These are phyloP conservation scores for Melieria picta DNA, from an alignment of 2,888 invertebrate species.

Conservation along the genomic window DNA sequence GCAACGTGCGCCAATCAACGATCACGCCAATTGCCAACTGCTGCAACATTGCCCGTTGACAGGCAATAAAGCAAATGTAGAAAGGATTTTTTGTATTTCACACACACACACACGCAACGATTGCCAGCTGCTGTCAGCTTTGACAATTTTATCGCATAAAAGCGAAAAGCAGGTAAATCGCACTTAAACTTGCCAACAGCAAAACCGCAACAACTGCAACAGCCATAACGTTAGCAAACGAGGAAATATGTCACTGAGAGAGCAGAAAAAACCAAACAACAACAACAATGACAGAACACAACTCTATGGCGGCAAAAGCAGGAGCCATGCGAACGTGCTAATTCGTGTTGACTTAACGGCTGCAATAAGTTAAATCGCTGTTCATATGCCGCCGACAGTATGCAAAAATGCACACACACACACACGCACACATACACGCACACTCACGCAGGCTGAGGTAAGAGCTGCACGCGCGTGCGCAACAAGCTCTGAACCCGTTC, in stretches of 20 bases:
- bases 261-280: background rate
- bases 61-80: constrained; percentile 45
- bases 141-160: constrained; percentile 30
- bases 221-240: constrained; percentile 23
- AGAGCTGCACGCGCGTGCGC: constrained; percentile 5
- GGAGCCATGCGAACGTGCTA: constrained; percentile 39
- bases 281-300: constrained; percentile 1
- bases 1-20: background rate
- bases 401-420: background rate
- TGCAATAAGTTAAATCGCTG: constrained; percentile 32
- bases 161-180: background rate
- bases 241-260: background rate
- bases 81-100: constrained; percentile 36
- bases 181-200: background rate
- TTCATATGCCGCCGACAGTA: background rate
- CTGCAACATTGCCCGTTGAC: constrained; percentile 29
- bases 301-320: constrained; percentile 16
- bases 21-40: background rate
- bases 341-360: constrained; percentile 45
- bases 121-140: constrained; percentile 18
- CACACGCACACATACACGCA: background rate
- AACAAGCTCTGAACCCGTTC: constrained; percentile 9
- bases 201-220: constrained; percentile 6
- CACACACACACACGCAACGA: background rate
- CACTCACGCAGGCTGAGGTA: constrained; percentile 5